phyloP scores from a whole-genome alignment of 2,888 invertebrate species.

The Sepioteuthis lessoniana region DNA sequence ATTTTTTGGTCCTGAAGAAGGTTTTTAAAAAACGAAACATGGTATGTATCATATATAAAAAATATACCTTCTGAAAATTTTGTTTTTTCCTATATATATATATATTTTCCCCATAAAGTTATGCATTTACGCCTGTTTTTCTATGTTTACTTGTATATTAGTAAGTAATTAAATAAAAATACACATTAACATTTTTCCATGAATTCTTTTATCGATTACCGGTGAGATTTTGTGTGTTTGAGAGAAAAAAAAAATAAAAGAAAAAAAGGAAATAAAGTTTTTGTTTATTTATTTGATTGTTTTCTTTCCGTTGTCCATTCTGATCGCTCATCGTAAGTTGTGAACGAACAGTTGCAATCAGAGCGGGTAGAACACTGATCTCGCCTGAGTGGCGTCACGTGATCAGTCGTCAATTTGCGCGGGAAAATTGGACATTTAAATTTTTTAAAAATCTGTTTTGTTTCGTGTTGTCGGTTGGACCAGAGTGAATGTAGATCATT shows the following conservation, averaged over 20 bases:
- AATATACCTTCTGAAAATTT: no score
- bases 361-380: not conserved
- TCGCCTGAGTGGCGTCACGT: not conserved
- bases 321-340: not conserved
- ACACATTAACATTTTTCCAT: not conserved
- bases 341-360: not conserved
- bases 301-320: not conserved
- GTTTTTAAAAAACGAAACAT: no score
- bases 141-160: not conserved
- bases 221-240: not conserved
- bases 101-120: not conserved
- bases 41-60: no score
- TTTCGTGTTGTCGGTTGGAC: not conserved
- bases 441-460: no score
- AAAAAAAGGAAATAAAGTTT: no score
- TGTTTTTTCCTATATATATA: not conserved
- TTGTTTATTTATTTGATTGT: no score
- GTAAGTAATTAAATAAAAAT: not conserved
- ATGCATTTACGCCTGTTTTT: no score
- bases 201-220: not conserved
- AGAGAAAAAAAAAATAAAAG: no score
- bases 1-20: no score
- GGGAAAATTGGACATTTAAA: not conserved
- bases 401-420: not conserved
- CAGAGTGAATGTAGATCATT: not conserved